Evolutionary conservation across 2,113 vertebrate genomes (phyloP).

Genomic region (Pardalotus punctatus): DNA sequence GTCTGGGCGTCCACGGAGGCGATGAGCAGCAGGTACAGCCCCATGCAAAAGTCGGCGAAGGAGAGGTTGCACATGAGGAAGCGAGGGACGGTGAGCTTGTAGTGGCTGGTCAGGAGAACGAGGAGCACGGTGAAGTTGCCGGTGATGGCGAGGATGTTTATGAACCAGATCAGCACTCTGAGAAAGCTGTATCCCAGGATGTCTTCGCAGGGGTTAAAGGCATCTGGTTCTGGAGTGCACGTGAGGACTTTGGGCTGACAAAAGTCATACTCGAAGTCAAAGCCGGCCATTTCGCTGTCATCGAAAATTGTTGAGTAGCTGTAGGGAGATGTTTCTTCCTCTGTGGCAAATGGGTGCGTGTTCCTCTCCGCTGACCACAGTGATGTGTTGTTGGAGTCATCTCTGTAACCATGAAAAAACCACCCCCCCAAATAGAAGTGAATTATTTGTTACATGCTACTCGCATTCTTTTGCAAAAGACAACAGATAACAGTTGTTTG

Average conservation of each 20-base stretch:
- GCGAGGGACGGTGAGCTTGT: constrained; percentile 85
- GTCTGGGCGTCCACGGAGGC: constrained; percentile 84
- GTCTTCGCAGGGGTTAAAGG: constrained; percentile 92
- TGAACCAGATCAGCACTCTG: constrained; percentile 86
- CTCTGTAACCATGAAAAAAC: not conserved
- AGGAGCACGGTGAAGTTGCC: constrained; percentile 86
- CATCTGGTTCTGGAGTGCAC: constrained; percentile 85
- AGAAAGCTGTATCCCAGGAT: constrained; percentile 88
- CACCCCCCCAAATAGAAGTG: not conserved
- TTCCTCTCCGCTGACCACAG: not conserved
- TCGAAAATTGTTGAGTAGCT: constrained; percentile 65
- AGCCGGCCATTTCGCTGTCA: constrained; percentile 41
- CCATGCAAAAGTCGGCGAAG: constrained; percentile 92
- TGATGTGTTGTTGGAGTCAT: not conserved
- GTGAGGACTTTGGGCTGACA: constrained; percentile 75
- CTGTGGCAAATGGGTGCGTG: accelerated
- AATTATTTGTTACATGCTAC: not conserved
- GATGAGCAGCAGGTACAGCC: constrained; percentile 89
- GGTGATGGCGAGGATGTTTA: constrained; percentile 79
- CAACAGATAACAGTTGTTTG: not conserved
- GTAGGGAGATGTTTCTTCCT: constrained; percentile 35
- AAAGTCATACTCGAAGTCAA: constrained; percentile 70
- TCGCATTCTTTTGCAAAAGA: not conserved
- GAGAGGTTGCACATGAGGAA: constrained; percentile 95
- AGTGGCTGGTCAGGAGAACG: constrained; percentile 81